Base-by-base conservation (phyloP, 2,797 vertebrate species). In the Parambassis ranga region DNA sequence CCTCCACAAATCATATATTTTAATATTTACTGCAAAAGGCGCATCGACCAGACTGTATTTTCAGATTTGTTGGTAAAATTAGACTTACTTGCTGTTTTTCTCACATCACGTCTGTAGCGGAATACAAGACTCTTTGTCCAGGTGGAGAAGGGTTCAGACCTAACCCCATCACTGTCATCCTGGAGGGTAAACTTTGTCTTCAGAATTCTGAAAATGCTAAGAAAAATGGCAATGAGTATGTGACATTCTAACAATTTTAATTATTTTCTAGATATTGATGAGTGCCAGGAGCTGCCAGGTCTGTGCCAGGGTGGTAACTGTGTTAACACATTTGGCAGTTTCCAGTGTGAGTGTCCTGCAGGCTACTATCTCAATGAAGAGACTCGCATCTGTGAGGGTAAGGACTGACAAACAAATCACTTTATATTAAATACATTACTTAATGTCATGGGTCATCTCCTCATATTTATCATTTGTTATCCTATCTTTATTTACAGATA, bases 61-160 rank as follows among this genome's bases (percentile, higher is more conserved):
- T 13, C 9, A 6, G 5, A 47, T 50, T 26, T 22, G 24, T 37
- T 28, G 5, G 4, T 16, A 44, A 18, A 42, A 8, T 24, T 5
- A 5, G 8, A 9, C 30, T 56, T 24, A 69, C 57, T 10, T 42
- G 2, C 9, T 30, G 1, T 42, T 9, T 49, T 7, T 57, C 3
- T 57, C 7, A n/a, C 55, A 7, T 78, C 22, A 65, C 26, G 10
- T 70, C 41, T 75, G 7, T 81, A 98, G 96, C 95, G 0, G 96
- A 98, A 67, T 98, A 98, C 84, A 98, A 96, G 85, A 97, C 96
- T 27, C 73, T 98, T 46, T 98, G 97, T 78, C 96, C 96, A 0
- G 95, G 96, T 60, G 96, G 96, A 36, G 95, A 98, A 74, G 96
- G 96, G 3, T 98, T 98, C 90, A 85, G 92, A 49, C 96, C 96